phyloP scores from a whole-genome alignment of 2,888 invertebrate genomes.

The Agriopis marginaria region DNA sequence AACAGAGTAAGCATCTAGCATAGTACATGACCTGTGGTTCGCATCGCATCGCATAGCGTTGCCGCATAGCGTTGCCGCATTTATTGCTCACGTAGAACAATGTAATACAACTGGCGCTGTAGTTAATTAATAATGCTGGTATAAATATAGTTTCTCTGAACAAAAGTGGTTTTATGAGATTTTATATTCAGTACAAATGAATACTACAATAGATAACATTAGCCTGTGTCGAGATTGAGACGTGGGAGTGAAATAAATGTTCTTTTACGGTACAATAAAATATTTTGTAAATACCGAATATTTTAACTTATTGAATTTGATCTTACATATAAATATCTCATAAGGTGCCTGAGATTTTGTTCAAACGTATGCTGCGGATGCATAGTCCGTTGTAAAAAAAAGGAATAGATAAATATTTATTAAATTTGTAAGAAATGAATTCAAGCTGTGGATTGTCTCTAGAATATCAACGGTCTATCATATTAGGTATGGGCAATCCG shows the following conservation, averaged over 20 bases:
- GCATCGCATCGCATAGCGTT: not conserved
- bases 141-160: not conserved
- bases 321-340: too few species aligned
- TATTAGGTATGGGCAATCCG: too few species aligned
- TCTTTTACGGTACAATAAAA: not conserved
- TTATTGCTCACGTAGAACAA: not conserved
- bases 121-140: too few species aligned
- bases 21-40: not conserved
- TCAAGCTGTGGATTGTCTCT: too few species aligned
- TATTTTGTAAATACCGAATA: not conserved
- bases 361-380: too few species aligned
- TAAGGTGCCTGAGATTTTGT: too few species aligned
- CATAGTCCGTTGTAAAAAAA: too few species aligned
- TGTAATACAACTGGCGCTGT: not conserved
- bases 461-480: too few species aligned
- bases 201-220: not conserved
- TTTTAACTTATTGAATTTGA: too few species aligned
- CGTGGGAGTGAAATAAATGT: not conserved
- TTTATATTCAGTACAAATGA: slow-evolving; percentile 6
- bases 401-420: too few species aligned
- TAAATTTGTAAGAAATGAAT: too few species aligned
- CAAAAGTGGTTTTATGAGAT: slow-evolving; percentile 7
- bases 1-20: too few species aligned
- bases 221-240: not conserved
- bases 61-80: not conserved